These are phyloP conservation scores for Atethmia centrago DNA, from an alignment of 2,888 invertebrate genomes.

Conservation along the genomic window DNA sequence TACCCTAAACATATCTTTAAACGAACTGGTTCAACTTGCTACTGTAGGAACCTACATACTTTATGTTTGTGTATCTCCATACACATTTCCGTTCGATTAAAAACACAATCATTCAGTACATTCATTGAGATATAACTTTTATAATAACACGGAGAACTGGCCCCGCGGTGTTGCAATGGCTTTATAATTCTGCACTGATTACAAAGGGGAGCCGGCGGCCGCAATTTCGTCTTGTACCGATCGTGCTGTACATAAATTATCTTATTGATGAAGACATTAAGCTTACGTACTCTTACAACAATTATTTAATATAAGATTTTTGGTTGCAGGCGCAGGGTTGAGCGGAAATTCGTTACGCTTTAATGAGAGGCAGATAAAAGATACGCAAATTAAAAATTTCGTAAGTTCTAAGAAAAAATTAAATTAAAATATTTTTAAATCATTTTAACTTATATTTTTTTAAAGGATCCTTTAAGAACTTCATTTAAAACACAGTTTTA, in stretches of 20 bases:
- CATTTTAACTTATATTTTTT: no score
- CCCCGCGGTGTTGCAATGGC: constrained; percentile 87
- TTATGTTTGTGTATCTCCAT: constrained; percentile 30
- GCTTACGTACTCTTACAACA: constrained; percentile 81
- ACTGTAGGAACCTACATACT: constrained; percentile 16
- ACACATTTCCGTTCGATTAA: constrained; percentile 60
- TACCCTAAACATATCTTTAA: constrained; percentile 16
- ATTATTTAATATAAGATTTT: constrained; percentile 80
- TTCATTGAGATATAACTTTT: constrained; percentile 83
- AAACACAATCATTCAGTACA: constrained; percentile 66
- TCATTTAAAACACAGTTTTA: not conserved
- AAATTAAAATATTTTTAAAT: not conserved
- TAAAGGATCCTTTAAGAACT: no score
- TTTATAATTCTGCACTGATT: constrained; percentile 90
- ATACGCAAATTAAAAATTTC: constrained; percentile 10
- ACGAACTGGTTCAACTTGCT: constrained; percentile 22
- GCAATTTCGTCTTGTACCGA: constrained; percentile 90
- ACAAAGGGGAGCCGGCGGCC: constrained; percentile 92
- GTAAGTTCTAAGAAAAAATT: not conserved
- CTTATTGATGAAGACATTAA: constrained; percentile 91
- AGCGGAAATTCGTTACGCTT: constrained; percentile 31
- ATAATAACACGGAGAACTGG: constrained; percentile 78
- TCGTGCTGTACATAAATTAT: constrained; percentile 90
- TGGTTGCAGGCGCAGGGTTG: constrained; percentile 65
- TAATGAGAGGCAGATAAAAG: constrained; percentile 2